Evolutionary conservation across 2,888 invertebrate genomes (phyloP).

Genomic region (Ligdia adustata): DNA sequence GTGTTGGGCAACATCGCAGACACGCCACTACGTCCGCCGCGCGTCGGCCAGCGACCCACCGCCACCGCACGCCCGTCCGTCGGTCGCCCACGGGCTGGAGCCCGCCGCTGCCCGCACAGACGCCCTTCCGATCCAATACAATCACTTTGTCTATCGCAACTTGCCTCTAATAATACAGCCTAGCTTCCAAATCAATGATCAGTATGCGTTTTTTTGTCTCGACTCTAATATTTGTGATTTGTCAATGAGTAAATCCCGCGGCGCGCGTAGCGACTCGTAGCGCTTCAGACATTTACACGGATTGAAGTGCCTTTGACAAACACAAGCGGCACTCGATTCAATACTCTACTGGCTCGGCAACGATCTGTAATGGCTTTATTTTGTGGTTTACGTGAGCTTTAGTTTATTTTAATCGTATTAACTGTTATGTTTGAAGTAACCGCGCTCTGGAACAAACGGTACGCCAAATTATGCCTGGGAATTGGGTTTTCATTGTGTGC

Average conservation of each 20-base stretch:
- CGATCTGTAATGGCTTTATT: conserved; percentile 51
- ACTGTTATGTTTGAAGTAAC: conserved; percentile 66
- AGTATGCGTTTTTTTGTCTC: conserved; percentile 28
- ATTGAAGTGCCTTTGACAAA: conserved; percentile 42
- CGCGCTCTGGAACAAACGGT: conserved; percentile 70
- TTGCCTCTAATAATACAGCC: conserved; percentile 29
- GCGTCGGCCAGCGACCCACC: conserved; percentile 60
- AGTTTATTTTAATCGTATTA: conserved; percentile 65
- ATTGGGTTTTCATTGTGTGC: conserved; percentile 73
- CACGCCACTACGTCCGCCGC: conserved; percentile 45
- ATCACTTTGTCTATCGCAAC: conserved; percentile 54
- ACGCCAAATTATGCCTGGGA: conserved; percentile 78
- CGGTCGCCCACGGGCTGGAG: too few species aligned
- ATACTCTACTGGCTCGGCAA: conserved; percentile 32
- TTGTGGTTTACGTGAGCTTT: conserved; percentile 53
- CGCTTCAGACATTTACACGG: conserved; percentile 38
- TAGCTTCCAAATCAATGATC: conserved; percentile 20
- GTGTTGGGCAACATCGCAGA: conserved; percentile 71
- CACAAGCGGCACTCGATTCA: conserved; percentile 32
- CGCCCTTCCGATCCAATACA: conserved; percentile 68
- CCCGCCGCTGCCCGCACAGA: conserved; percentile 45
- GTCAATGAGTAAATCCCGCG: conserved; percentile 22
- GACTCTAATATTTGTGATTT: conserved; percentile 29
- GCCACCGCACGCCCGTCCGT: too few species aligned
- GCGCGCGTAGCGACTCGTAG: conserved; percentile 54